Conservation (phyloP, 1,140 invertebrate species). For the Macrobrachium nipponense region DNA sequence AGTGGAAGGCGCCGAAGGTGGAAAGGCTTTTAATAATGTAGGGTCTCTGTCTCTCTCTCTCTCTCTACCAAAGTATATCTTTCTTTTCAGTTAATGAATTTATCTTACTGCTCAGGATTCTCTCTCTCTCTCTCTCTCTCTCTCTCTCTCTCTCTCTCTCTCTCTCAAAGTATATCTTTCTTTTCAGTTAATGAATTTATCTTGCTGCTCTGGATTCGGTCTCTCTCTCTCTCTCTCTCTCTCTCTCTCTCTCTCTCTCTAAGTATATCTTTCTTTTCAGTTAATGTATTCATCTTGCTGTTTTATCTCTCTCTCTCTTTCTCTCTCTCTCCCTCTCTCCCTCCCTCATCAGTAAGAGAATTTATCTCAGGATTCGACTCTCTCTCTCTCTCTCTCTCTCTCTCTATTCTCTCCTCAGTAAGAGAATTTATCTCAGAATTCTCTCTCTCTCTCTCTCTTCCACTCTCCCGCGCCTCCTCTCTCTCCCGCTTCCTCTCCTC, state of each 20-base stretch:
- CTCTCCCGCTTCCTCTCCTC: neutral
- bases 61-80: too few relatives aligned
- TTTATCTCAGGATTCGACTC: neutral
- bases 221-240: conserved; percentile 24
- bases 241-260: conserved; percentile 28
- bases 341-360: neutral
- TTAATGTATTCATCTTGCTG: neutral
- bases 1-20: too few relatives aligned
- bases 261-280: too few relatives aligned
- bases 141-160: conserved; percentile 19
- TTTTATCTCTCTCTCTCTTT: conserved; percentile 15
- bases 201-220: too few relatives aligned
- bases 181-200: too few relatives aligned
- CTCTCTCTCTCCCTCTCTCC: conserved; percentile 23
- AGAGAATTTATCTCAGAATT: too few relatives aligned
- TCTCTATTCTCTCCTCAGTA: conserved; percentile 18
- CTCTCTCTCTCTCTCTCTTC: neutral
- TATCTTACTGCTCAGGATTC: neutral
- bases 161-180: too few relatives aligned
- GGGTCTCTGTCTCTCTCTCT: conserved; percentile 20
- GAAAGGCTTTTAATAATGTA: too few relatives aligned
- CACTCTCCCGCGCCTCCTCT: neutral
- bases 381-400: conserved; percentile 2
- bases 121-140: conserved; percentile 28
- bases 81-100: neutral